Conservation (phyloP, 2,113 vertebrate genomes). For the Oenanthe oenanthe region DNA sequence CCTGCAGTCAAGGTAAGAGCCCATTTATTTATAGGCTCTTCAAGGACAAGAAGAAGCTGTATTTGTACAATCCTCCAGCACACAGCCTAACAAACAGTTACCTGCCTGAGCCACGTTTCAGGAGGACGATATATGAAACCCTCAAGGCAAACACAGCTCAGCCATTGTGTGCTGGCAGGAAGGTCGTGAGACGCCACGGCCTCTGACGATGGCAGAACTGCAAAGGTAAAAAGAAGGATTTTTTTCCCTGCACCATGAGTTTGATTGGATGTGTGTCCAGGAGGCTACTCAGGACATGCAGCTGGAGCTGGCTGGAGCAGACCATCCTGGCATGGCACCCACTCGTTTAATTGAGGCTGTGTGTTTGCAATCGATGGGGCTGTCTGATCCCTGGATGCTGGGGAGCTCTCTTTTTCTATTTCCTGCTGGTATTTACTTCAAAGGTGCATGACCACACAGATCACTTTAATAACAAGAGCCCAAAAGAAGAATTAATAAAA, state of each 20-base stretch:
- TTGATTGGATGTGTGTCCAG: not conserved
- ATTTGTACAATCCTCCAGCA: conserved; percentile 63
- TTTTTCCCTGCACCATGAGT: not conserved
- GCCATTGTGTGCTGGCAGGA: conserved; percentile 1
- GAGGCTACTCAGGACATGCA: not conserved
- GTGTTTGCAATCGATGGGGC: conserved; percentile 5
- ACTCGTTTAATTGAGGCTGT: not conserved
- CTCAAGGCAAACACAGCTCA: conserved; percentile 39
- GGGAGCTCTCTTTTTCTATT: conserved; percentile 7
- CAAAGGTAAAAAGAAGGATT: not conserved
- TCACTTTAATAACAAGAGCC: conserved; percentile 24
- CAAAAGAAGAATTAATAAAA: conserved; percentile 51
- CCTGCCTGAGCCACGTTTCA: not conserved
- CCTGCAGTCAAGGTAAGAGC: conserved; percentile 66
- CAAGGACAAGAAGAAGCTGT: conserved; percentile 64
- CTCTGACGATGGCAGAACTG: not conserved
- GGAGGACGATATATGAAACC: conserved; percentile 26
- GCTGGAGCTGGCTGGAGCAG: not conserved
- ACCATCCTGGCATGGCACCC: not conserved
- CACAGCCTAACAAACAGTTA: conserved; percentile 51
- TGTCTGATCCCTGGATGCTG: conserved; percentile 32
- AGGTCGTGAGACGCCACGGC: not conserved
- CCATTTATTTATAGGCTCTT: conserved; percentile 68
- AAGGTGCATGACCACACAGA: conserved; percentile 18
- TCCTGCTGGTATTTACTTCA: conserved; percentile 55